Conservation (phyloP, 2,797 vertebrate genomes). For the Saguinus oedipus region DNA sequence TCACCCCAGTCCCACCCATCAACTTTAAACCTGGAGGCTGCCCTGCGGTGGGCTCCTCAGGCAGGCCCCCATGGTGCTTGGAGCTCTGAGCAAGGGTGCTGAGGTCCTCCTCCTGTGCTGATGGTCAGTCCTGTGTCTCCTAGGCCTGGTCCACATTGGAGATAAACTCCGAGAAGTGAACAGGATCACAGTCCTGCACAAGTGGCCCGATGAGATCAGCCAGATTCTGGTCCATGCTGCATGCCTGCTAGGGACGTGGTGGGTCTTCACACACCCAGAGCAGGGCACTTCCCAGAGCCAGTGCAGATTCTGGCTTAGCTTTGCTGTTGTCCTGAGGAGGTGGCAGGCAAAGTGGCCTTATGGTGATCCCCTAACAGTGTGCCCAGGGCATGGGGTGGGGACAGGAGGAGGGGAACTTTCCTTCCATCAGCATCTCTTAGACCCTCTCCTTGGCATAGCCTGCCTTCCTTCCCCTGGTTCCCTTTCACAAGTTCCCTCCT, state of each 20-base stretch:
- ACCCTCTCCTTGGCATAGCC: neutral
- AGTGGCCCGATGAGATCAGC: slow-evolving; percentile 95
- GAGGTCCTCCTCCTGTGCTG: neutral
- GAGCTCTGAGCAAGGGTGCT: neutral
- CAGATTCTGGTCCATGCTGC: slow-evolving; percentile 92
- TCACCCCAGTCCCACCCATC: no score
- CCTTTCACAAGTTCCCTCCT: no score
- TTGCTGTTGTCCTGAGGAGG: neutral
- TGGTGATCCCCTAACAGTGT: neutral
- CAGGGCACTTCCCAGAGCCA: accelerated
- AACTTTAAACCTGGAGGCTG: neutral
- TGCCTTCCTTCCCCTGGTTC: neutral
- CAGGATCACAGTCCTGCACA: slow-evolving; percentile 92
- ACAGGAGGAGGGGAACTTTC: neutral
- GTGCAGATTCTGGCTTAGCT: neutral
- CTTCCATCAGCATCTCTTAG: neutral
- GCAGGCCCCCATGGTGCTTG: neutral
- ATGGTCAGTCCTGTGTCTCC: slow-evolving; percentile 39
- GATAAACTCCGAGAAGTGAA: slow-evolving; percentile 97
- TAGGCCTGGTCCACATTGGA: slow-evolving; percentile 95
- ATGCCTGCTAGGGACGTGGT: accelerated
- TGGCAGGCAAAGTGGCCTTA: neutral
- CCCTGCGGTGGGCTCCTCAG: neutral
- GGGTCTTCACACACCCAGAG: neutral
- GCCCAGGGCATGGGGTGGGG: accelerated